Evolutionary conservation across 2,113 vertebrate species (phyloP), one percentile per base, ranked within the genome.

Genomic region (Spermophilus dauricus): DNA sequence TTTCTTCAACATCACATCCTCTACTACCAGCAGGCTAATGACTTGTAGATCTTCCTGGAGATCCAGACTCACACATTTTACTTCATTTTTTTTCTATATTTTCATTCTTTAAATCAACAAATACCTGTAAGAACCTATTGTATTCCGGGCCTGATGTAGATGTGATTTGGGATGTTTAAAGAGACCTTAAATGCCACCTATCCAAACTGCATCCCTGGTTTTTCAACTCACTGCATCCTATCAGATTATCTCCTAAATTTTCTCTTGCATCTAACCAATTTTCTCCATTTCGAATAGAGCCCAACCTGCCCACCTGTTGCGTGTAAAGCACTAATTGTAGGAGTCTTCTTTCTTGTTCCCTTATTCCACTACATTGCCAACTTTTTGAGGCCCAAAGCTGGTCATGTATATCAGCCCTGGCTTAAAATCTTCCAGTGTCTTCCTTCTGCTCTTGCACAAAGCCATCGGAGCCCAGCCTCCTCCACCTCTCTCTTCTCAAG

Each of bases 21-120:
- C n/a, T 77, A 89, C 51, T 81, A 53, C 58, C 28, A 32, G 51
- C 11, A 65, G 26, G 5, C 11, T 56, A 72, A 8, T 6, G 63
- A 77, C 2, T 24, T 61, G 4, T 39, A 20, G 58, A 42, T 42
- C 39, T 28, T 30, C 28, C 73, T 56, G 73, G 39, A 84, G 11
- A 69, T 75, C 28, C 18, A 89, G 70, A 5, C 24, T 22, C 32
- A n/a, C 24, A 22, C 42, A 32, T 88, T 58, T 9, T 34, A 72
- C 42, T 75, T 78, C 14, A 13, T 48, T 26, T 61, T 48, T 91
- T 88, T 37, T 58, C 42, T 39, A 26, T 4, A 30, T 22, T 80
- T 93, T 88, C 28, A 87, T 73, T 89, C 8, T 13, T 80, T 96
- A 20, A 84, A 91, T 88, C 63, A 42, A 4, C 42, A 28, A 82